phyloP scores from a whole-genome alignment of 2,797 vertebrate genomes.

The Pampus argenteus region DNA sequence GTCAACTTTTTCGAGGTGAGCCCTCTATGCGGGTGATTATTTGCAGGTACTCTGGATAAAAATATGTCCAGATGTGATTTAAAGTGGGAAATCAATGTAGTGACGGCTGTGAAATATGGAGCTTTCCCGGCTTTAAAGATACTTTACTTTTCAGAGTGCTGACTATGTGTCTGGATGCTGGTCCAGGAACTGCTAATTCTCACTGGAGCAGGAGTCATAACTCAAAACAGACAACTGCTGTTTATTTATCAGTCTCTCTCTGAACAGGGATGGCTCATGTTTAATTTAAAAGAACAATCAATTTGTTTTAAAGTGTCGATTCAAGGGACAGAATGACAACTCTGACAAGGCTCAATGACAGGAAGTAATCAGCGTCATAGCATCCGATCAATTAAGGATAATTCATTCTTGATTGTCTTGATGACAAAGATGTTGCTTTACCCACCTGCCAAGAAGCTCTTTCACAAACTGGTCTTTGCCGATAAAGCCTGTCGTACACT shows the following conservation, averaged over 20 bases:
- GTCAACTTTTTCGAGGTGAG: conserved; percentile 73
- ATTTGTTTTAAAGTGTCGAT: conserved; percentile 32
- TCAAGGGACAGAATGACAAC: conserved; percentile 15
- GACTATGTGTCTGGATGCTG: conserved; percentile 59
- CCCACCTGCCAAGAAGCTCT: conserved; percentile 91
- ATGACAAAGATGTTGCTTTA: conserved; percentile 26
- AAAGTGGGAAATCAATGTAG: conserved; percentile 78
- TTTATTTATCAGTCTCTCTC: conserved; percentile 45
- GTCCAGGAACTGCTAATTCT: conserved; percentile 69
- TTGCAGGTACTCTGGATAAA: conserved; percentile 81
- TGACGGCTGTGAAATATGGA: conserved; percentile 72
- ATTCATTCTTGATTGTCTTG: conserved; percentile 27
- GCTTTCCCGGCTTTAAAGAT: conserved; percentile 72
- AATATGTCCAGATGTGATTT: conserved; percentile 85
- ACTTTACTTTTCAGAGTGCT: conserved; percentile 52
- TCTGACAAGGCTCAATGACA: conserved; percentile 22
- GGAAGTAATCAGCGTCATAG: conserved; percentile 46
- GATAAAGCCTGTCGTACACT: conserved; percentile 76
- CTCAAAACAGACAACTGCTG: conserved; percentile 65
- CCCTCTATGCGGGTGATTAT: conserved; percentile 71
- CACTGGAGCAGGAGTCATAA: conserved; percentile 73
- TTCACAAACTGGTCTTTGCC: conserved; percentile 90
- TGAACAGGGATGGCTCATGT: conserved; percentile 46
- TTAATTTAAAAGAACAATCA: conserved; percentile 47
- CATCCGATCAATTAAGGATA: conserved; percentile 37